A percentile compares a stretch with the other conserved stretches of the same genome.
Evolutionary conservation across 2,888 invertebrate genomes (phyloP).

Genomic region (Hartigia nigra): DNA sequence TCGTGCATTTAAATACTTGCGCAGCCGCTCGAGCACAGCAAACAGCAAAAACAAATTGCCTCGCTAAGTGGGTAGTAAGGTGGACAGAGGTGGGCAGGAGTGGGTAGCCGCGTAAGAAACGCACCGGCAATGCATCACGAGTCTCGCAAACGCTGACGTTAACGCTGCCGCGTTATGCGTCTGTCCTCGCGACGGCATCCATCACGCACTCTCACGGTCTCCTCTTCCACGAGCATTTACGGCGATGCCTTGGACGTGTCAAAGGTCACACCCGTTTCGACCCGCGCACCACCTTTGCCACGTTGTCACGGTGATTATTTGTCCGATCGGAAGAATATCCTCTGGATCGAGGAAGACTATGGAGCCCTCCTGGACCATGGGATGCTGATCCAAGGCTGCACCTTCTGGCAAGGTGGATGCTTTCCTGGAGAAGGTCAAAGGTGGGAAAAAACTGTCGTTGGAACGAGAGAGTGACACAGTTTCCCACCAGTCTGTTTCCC

Average conservation of each 20-base stretch:
- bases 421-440: background rate
- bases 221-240: background rate
- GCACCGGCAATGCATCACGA: constrained; percentile 45
- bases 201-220: constrained; percentile 7
- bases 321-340: background rate
- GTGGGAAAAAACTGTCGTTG: constrained; percentile 10
- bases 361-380: background rate
- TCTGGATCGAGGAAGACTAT: background rate
- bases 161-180: constrained; percentile 13
- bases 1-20: constrained; percentile 4
- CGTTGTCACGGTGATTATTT: background rate
- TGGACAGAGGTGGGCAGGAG: constrained; percentile 34
- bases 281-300: background rate
- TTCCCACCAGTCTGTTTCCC: constrained; percentile 39
- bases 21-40: constrained; percentile 11
- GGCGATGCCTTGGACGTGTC: background rate
- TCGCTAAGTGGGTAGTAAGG: constrained; percentile 45
- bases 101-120: constrained; percentile 43
- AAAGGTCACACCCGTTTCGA: background rate
- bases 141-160: constrained; percentile 12
- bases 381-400: background rate
- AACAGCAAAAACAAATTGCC: constrained; percentile 48
- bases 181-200: constrained; percentile 11
- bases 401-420: background rate
- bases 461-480: constrained; percentile 23